These are phyloP conservation scores for Ellobium chinense DNA, from an alignment of 2,888 invertebrate genomes.

Conservation along the genomic window DNA sequence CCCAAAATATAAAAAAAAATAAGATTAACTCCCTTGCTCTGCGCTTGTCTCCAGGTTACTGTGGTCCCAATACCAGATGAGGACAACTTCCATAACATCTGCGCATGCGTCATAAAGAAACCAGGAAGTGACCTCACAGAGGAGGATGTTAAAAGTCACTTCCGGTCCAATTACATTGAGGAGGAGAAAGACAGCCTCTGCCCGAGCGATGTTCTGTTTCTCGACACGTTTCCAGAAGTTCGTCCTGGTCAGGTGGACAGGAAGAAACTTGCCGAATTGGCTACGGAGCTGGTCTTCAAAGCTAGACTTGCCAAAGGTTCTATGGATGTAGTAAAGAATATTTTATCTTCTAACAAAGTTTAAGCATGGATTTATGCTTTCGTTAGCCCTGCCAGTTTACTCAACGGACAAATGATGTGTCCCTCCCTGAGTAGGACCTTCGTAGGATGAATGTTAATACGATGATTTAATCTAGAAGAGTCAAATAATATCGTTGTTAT, in stretches of 20 bases:
- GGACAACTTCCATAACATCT: conserved; percentile 51
- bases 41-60: conserved; percentile 34
- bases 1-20: too few species aligned
- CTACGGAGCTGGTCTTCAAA: background rate
- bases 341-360: background rate
- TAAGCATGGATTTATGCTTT: too few species aligned
- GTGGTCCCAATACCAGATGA: conserved; percentile 52
- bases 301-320: background rate
- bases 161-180: conserved; percentile 46
- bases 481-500: too few species aligned
- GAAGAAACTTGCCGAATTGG: conserved; percentile 31
- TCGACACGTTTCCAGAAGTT: conserved; percentile 48
- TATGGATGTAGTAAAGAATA: background rate
- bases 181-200: conserved; percentile 46
- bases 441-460: too few species aligned
- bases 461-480: too few species aligned
- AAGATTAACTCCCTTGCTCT: too few species aligned
- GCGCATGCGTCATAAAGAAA: conserved; percentile 52
- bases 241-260: conserved; percentile 46
- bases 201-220: conserved; percentile 49
- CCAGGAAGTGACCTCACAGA: conserved; percentile 48
- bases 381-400: too few species aligned
- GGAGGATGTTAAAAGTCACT: conserved; percentile 37
- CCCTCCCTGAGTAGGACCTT: too few species aligned
- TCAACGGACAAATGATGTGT: too few species aligned